Percentiles rank a stretch among this genome's conserved stretches.
These are phyloP conservation scores for Lepeophtheirus salmonis DNA, from an alignment of 1,140 invertebrate species.

Conservation along the genomic window DNA sequence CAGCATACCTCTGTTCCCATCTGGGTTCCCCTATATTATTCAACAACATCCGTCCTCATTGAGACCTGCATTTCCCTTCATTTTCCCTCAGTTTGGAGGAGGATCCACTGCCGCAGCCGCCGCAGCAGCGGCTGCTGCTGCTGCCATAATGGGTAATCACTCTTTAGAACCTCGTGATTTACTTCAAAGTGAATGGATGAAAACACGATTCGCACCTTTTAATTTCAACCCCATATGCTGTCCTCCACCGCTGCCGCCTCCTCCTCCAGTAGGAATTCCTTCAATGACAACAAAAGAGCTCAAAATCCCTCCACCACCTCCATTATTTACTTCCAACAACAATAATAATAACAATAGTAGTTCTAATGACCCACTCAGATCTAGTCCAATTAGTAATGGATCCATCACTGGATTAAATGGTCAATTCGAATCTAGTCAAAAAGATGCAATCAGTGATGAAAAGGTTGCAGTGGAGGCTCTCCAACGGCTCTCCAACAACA, in stretches of 20 bases:
- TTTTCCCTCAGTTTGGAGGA: neutral
- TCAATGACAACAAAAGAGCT: too few species aligned
- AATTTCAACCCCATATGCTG: neutral
- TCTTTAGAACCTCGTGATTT: too few species aligned
- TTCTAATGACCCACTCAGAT: too few species aligned
- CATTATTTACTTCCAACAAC: neutral
- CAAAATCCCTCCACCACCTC: neutral
- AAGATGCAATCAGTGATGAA: neutral
- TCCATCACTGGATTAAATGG: too few species aligned
- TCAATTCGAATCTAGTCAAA: neutral
- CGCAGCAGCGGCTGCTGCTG: constrained; percentile 1
- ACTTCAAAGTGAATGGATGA: constrained; percentile 1
- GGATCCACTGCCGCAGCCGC: neutral
- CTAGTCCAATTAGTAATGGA: too few species aligned
- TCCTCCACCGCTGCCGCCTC: neutral
- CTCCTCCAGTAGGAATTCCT: neutral
- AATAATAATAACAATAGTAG: too few species aligned
- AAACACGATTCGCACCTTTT: neutral
- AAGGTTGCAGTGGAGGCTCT: too few species aligned
- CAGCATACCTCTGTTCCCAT: neutral
- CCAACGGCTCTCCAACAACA: neutral
- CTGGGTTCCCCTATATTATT: neutral
- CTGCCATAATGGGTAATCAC: neutral
- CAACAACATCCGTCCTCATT: neutral
- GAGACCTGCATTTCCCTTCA: constrained; percentile 1